A percentile compares a stretch with the other conserved stretches of the same genome.
Evolutionary conservation across 2,113 vertebrate genomes (phyloP).

Genomic region (Halcyon senegalensis): DNA sequence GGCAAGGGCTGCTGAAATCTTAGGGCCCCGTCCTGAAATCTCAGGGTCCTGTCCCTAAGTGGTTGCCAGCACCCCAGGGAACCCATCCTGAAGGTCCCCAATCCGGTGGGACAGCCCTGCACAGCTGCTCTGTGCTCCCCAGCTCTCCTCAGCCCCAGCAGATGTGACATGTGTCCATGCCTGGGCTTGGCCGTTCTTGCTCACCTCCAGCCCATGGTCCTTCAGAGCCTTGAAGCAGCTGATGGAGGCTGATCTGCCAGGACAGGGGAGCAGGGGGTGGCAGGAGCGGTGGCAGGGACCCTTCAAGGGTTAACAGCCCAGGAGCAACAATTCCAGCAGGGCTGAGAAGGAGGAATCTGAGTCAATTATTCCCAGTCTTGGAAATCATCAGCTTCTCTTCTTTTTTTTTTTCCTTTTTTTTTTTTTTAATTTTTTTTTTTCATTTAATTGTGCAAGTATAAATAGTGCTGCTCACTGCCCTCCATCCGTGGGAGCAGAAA

Average conservation of each 20-base stretch:
- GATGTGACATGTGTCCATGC: rapidly evolving
- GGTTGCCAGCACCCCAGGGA: neutral
- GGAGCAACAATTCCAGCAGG: neutral
- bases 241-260: neutral
- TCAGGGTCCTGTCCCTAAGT: neutral
- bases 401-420: neutral
- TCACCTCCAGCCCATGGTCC: neutral
- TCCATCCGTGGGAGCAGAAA: constrained; percentile 68
- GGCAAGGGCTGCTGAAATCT: neutral
- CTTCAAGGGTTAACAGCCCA: constrained; percentile 38
- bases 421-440: neutral
- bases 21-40: neutral
- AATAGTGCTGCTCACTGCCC: constrained; percentile 67
- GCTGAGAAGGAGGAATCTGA: constrained; percentile 40
- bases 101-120: neutral
- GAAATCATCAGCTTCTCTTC: constrained; percentile 51
- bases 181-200: neutral
- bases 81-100: neutral
- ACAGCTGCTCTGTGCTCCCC: neutral
- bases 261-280: neutral
- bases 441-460: constrained; percentile 61
- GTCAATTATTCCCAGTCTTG: constrained; percentile 57
- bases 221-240: neutral
- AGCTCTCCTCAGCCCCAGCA: neutral
- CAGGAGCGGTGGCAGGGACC: neutral